Conservation (phyloP, 1,140 invertebrate species). For the Drosophila novamexicana region DNA sequence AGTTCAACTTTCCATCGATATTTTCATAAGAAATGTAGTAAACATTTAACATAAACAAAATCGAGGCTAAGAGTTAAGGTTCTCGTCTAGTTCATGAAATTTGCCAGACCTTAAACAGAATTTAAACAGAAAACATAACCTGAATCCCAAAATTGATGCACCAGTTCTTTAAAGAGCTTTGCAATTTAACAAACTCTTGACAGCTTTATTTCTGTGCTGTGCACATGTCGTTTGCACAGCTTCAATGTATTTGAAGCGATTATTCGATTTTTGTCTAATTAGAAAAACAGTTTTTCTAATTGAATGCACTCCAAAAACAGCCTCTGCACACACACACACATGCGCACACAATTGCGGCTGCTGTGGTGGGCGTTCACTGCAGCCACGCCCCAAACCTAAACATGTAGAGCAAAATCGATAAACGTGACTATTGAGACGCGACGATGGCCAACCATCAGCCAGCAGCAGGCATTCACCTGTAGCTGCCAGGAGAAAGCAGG, state of each 20-base stretch:
- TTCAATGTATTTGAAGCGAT: constrained; percentile 10
- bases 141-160: not conserved
- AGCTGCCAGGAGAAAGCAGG: constrained; percentile 31
- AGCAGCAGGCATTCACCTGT: constrained; percentile 51
- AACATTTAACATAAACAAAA: too few species aligned
- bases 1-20: too few species aligned
- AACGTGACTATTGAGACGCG: constrained; percentile 40
- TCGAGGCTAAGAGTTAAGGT: too few species aligned
- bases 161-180: not conserved
- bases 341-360: constrained; percentile 5
- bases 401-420: constrained; percentile 52
- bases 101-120: too few species aligned
- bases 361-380: constrained; percentile 3
- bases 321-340: constrained; percentile 11
- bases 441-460: constrained; percentile 41
- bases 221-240: constrained; percentile 3
- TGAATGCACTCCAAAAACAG: constrained; percentile 38
- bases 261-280: constrained; percentile 52
- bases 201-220: constrained; percentile 14
- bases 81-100: too few species aligned
- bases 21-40: too few species aligned
- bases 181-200: not conserved
- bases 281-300: constrained; percentile 66
- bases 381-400: constrained; percentile 2
- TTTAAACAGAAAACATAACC: not conserved